Evolutionary conservation across 2,797 vertebrate species (phyloP), one percentile per base, ranked within the genome.

Genomic region (Buceros bicornis): DNA sequence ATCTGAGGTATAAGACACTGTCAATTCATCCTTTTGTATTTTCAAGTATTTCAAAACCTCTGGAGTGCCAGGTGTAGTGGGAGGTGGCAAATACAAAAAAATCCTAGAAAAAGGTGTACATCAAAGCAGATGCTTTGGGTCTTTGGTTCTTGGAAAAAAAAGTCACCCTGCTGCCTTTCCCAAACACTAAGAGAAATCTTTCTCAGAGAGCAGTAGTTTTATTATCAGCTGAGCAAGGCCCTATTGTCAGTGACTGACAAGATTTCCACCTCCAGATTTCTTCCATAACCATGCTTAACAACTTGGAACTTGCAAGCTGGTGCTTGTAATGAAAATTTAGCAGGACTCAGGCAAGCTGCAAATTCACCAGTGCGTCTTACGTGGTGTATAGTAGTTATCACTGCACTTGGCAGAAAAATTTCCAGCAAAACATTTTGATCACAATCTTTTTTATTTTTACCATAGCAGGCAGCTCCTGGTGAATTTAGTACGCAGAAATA

Each of bases 201-300:
- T 94, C 53, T 79, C 58, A 94, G 89, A 87, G 62, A 87, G 65
- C 25, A 50, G n/a, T n/a, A 78, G 51, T 90, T 97, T 91, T 95
- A 50, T 95, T 97, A 95, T 88, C 88, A 95, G 54, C 73, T 71
- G 33, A 96, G 88, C 29, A 95, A 97, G 51, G 50, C 24, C n/a
- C 33, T 76, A 21, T 90, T 96, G 76, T 90, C 29, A 45, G 81
- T 96, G 93, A 96, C 16, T 97, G 95, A 96, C 91, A 96, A 90
- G 76, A 76, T 97, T 96, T 86, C 85, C 16, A 50, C 83, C 71
- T 96, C 72, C 70, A 89, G 73, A 92, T 96, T 96, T 95, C 86
- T 89, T 88, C 74, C 7, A 6, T 81, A 94, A 91, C 54, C 33
- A 26, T 60, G 19, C 66, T 96, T 96, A 97, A 96, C 87, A 89